Evolutionary conservation across 1,140 invertebrate species (phyloP), one percentile per base, ranked within the genome.

Genomic region (Hycleus cichorii): DNA sequence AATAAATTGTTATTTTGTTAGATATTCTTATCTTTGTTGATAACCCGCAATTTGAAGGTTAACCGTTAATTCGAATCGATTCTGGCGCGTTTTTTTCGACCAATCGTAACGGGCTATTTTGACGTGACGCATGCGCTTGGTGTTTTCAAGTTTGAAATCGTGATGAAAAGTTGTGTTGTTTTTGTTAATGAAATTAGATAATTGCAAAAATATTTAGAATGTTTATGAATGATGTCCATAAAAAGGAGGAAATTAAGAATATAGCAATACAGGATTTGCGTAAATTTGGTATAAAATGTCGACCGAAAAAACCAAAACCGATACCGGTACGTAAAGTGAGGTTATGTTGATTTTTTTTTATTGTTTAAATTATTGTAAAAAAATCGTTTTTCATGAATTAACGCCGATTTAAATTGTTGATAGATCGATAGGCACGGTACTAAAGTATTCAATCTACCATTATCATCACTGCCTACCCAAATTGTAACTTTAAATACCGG

Each of bases 151-250:
- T 45, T 53, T 46, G 1, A 53, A 52, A 53, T 5, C 38, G 18
- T 8, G 11, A 10, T 10, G 11, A 49, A 38, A 25, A 39, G 44
- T 54, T 55, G 8, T 39, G 39, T 25, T 47, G 12, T 47, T 47
- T 49, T 38, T 9, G n/a, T 6, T 49, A 55, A 39, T 46, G 6
- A 55, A 55, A 49, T 32, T 38, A 26, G 7, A n/a, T 32, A 47
- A 54, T 10, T 38, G 18, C 18, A 32, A 12, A 18, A 4, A 9
- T 40, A 12, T 42, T 38, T 49, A 80, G 76, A 72, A 85, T 86
- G 83, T 78, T 82, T 67, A 80, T 85, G 70, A 83, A 81, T 67
- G 81, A 84, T 73, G 78, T 83, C 55, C 70, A 80, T 49, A 81
- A 83, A 66, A 83, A 82, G 62, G 81, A 82, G 56, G 82, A 83